Base-by-base conservation (phyloP, 2,113 vertebrate genomes). In the Corythoichthys intestinalis region DNA sequence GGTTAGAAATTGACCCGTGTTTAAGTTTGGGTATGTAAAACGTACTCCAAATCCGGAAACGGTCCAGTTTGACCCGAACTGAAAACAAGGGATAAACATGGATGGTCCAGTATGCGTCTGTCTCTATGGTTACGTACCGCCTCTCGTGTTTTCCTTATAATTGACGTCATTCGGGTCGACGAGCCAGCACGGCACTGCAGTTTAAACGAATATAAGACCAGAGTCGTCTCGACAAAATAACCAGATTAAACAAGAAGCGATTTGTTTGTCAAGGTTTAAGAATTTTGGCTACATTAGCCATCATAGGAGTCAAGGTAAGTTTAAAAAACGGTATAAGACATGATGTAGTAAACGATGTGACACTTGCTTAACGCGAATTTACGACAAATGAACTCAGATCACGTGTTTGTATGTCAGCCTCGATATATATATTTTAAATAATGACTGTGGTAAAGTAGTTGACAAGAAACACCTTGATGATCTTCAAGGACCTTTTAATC, bases 51-150 rank as follows among this genome's bases (percentile, higher is more conserved):
- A 28, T 28, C 20, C 1, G 20, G 13, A 48, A 48, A 48, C 47
- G 47, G 20, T 28, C 20, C 20, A 28, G 20, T 28, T 28, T 28
- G 20, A 28, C 20, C 20, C 20, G 20, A 28, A 28, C 20, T 28
- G 20, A 28, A 28, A 28, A 28, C 20, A 28, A 28, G 6, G 7
- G 17, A 13, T 4, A 53, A 17, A 17, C 62, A 60, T 60, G 65
- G 53, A 80, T 75, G 37, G 77, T 60, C 7, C 74, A 46, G 2
- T 2, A 37, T n/a, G 11, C 41, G 83, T 77, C 4, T 38, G 83
- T 90, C 76, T 35, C 88, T 60, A 87, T 80, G 82, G 88, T 79
- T 67, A 37, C 87, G 4, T 49, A 37, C 15, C 28, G 2, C 17
- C 17, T 2, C 10, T 20, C 20, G 38, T 39, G 37, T 13, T 58